Evolutionary conservation across 2,113 vertebrate species (phyloP).

Genomic region (Nanger granti): DNA sequence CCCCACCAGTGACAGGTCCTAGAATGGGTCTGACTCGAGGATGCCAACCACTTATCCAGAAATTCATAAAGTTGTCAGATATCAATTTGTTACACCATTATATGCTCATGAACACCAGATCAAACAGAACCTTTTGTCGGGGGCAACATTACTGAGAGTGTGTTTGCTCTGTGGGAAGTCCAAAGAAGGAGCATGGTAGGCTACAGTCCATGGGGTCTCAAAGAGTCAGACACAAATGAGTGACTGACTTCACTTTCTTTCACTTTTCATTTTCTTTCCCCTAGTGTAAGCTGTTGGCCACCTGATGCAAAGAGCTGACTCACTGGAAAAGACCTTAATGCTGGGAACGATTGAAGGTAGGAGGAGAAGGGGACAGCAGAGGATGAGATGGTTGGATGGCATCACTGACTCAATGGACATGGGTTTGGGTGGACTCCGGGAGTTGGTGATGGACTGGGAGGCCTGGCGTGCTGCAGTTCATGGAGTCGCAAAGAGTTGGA

Average conservation of each 20-base stretch:
- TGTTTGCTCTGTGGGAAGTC: not conserved
- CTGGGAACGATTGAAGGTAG: too few relatives aligned
- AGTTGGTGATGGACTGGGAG: too few relatives aligned
- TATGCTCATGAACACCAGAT: not conserved
- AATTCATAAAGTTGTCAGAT: not conserved
- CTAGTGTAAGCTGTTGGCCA: not conserved
- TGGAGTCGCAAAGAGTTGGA: not conserved
- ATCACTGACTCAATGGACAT: too few relatives aligned
- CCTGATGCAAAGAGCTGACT: too few relatives aligned
- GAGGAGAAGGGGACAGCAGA: too few relatives aligned
- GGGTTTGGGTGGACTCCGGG: too few relatives aligned
- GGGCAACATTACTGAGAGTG: not conserved
- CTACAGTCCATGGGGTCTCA: not conserved
- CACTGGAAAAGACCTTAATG: too few relatives aligned
- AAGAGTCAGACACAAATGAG: not conserved
- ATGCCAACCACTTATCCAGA: not conserved
- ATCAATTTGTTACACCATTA: not conserved
- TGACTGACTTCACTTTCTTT: rapidly evolving
- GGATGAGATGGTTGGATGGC: too few relatives aligned
- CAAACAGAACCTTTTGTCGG: not conserved
- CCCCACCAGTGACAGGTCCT: not conserved
- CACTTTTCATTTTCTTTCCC: not conserved
- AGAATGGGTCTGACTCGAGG: not conserved
- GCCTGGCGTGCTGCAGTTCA: too few relatives aligned
- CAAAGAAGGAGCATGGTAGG: not conserved